A percentile compares a stretch with the other conserved stretches of the same genome.
Evolutionary conservation across 2,888 invertebrate species (phyloP).

Genomic region (Epicampocera succincta): DNA sequence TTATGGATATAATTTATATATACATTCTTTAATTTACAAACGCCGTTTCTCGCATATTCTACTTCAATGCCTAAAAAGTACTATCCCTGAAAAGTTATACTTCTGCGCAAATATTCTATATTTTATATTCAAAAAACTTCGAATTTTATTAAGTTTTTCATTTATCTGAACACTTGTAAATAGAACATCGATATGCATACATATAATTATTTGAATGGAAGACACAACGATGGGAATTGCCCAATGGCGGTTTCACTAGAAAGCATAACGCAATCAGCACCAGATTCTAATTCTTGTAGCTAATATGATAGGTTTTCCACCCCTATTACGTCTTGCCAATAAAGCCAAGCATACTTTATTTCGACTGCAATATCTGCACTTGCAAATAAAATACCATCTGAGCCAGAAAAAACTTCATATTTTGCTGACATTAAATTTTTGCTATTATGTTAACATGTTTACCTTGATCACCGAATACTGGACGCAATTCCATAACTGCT

Average conservation of each 20-base stretch:
- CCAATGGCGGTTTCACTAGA: conserved; percentile 99
- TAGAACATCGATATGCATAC: too few relatives aligned
- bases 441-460: conserved; percentile 96
- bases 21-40: too few relatives aligned
- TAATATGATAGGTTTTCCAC: conserved; percentile 97
- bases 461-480: conserved; percentile 91
- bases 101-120: too few relatives aligned
- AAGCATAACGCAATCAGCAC: conserved; percentile 98
- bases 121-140: too few relatives aligned
- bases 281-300: conserved; percentile 97
- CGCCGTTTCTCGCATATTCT: too few relatives aligned
- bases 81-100: too few relatives aligned
- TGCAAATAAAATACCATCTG: conserved; percentile 98
- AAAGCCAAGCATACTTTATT: conserved; percentile 97
- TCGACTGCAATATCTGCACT: conserved; percentile 98
- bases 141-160: too few relatives aligned
- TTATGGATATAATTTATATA: too few relatives aligned
- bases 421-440: conserved; percentile 98
- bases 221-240: conserved; percentile 93
- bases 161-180: too few relatives aligned
- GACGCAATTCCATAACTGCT: conserved; percentile 91
- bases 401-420: conserved; percentile 93
- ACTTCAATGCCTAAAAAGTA: too few relatives aligned
- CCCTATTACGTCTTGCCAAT: conserved; percentile 94
- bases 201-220: too few relatives aligned